Evolutionary conservation across 1,140 invertebrate species (phyloP), one percentile per base, ranked within the genome.

Genomic region (Oscheius sp.): DNA sequence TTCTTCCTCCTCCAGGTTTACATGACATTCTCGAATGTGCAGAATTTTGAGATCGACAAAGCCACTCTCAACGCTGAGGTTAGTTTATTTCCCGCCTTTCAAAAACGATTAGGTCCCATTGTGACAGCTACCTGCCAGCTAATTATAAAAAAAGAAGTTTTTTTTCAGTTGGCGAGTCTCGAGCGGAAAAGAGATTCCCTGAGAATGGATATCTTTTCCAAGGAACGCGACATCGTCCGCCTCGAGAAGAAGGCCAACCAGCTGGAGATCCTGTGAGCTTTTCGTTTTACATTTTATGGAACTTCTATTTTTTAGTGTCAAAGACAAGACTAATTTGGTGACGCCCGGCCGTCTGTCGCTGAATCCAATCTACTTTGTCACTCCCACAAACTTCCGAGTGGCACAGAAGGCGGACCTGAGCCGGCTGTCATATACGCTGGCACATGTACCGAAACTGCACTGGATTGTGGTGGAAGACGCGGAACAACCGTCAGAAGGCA

Each of bases 361-460:
- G n/a, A 55, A 55, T 23, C 31, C 58, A 23, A 78, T 78, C 31
- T 78, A 80, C 86, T 90, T 92, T 3, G 91, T 98, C 64, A 98
- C 95, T 3, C 95, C 95, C 29, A 98, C 95, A 0, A 93, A 95
- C 85, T 84, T 89, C 18, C 88, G 94, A 58, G 89, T 91, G 34
- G 91, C 92, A 55, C 95, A 98, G 87, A 97, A 95, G 86, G 94
- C 95, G 20, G 95, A 98, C 84, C 86, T 98, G 10, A 95, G 92
- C 49, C 88, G 94, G 80, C 86, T 98, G 7, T 91, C 92, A 2
- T 92, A 97, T 82, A 93, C 94, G 0, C 89, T 99, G 84, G 15
- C 93, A 91, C 81, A 92, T 91, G 76, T 82, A 34, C 70, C 78
- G 10, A 83, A 82, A 71, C 67, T 83, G 18, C 61, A 77, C 36